These are phyloP conservation scores for Proisotoma minuta DNA, from an alignment of 2,888 invertebrate species.

Conservation along the genomic window DNA sequence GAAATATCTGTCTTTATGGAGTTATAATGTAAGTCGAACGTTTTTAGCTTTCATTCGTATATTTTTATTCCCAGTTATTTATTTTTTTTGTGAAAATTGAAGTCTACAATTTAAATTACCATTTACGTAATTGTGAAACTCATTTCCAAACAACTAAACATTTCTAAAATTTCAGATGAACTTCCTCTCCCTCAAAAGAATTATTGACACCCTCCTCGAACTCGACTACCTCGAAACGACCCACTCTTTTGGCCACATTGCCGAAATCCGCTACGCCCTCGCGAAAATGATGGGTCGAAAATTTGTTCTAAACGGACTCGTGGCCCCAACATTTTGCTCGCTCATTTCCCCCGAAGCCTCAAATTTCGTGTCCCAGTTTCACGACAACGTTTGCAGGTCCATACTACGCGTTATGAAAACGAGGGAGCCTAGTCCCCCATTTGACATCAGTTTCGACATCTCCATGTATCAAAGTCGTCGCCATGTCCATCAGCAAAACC, in stretches of 20 bases:
- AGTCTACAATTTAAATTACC: not conserved
- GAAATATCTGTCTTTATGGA: slow-evolving; percentile 22
- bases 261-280: slow-evolving; percentile 27
- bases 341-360: slow-evolving; percentile 18
- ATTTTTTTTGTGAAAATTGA: too few relatives aligned
- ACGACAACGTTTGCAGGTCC: not conserved
- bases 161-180: slow-evolving; percentile 12
- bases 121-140: too few relatives aligned
- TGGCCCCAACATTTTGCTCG: slow-evolving; percentile 25
- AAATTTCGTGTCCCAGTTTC: slow-evolving; percentile 21
- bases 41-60: too few relatives aligned
- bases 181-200: slow-evolving; percentile 21
- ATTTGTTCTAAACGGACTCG: slow-evolving; percentile 30
- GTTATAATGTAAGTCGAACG: slow-evolving; percentile 20
- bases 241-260: slow-evolving; percentile 24
- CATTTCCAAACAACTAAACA: not conserved
- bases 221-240: slow-evolving; percentile 31
- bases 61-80: too few relatives aligned
- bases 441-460: not conserved
- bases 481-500: not conserved
- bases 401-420: not conserved
- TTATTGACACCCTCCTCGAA: slow-evolving; percentile 19
- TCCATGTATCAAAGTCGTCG: not conserved
- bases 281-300: slow-evolving; percentile 21
- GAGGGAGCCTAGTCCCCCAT: not conserved